Percentiles rank a stretch among this genome's conserved stretches.
Evolutionary conservation across 2,113 vertebrate genomes (phyloP).

Genomic region (Centropus bengalensis): DNA sequence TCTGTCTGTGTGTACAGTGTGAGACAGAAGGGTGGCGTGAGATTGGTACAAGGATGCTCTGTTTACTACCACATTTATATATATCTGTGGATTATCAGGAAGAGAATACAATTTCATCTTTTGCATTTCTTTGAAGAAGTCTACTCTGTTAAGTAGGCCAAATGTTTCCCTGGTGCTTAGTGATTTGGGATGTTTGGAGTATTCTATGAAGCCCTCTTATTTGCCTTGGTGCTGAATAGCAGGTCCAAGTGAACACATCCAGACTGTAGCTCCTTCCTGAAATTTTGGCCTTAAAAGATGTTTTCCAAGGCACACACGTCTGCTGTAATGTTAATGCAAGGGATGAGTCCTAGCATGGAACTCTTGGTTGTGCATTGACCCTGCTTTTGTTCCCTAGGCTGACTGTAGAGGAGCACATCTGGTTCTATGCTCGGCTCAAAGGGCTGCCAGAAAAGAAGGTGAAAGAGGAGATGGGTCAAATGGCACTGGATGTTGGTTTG

Average conservation of each 20-base stretch:
- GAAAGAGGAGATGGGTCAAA: constrained; percentile 90
- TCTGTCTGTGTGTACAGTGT: not conserved
- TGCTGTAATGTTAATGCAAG: not conserved
- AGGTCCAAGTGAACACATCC: not conserved
- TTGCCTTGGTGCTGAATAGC: not conserved
- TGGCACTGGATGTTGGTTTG: constrained; percentile 90
- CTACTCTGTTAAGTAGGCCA: not conserved
- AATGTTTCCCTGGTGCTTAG: not conserved
- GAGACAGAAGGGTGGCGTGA: not conserved
- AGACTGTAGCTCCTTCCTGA: not conserved
- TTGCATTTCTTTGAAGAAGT: not conserved
- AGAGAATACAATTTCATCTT: not conserved
- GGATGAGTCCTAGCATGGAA: not conserved
- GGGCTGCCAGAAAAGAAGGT: constrained; percentile 88
- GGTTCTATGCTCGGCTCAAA: constrained; percentile 97
- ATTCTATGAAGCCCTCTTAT: not conserved
- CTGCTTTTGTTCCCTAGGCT: constrained; percentile 77
- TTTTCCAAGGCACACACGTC: not conserved
- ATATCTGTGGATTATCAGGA: not conserved
- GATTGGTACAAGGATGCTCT: not conserved
- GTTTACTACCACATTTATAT: not conserved
- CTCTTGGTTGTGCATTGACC: not conserved
- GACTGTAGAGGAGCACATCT: constrained; percentile 97
- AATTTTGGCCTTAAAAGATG: not conserved
- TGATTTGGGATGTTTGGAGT: not conserved